Percentiles rank a stretch among this genome's conserved stretches.
These are phyloP conservation scores for Eulemur albifrons DNA, from an alignment of 2,797 vertebrate species.

Conservation along the genomic window DNA sequence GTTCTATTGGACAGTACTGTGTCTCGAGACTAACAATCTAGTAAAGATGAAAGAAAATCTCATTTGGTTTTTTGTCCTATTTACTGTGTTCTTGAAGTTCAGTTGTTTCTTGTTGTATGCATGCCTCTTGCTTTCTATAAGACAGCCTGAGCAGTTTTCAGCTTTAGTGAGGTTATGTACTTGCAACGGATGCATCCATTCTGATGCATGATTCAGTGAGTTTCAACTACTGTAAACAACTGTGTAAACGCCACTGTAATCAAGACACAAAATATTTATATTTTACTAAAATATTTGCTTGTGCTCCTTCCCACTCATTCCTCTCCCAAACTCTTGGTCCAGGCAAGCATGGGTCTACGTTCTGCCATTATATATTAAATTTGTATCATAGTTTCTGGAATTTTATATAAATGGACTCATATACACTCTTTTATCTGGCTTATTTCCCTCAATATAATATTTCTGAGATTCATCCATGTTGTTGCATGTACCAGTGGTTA, in stretches of 20 bases:
- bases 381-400: background rate
- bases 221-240: background rate
- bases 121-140: conserved; percentile 23
- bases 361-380: background rate
- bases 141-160: background rate
- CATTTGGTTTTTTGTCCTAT: background rate
- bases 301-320: background rate
- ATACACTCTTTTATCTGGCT: background rate
- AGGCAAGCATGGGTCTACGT: background rate
- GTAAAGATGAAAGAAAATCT: background rate
- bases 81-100: background rate
- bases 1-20: background rate
- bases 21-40: background rate
- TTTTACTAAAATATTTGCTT: background rate
- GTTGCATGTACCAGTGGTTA: background rate
- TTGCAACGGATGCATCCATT: background rate
- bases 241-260: background rate
- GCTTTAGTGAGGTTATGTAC: background rate
- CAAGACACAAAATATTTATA: background rate
- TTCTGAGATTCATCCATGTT: background rate
- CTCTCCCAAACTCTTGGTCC: background rate
- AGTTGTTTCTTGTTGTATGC: background rate
- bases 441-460: background rate
- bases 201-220: background rate
- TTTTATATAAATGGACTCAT: background rate